Percentiles rank a stretch among this genome's conserved stretches.
Conservation (phyloP, 2,797 vertebrate species). For the Arremon aurantiirostris region DNA sequence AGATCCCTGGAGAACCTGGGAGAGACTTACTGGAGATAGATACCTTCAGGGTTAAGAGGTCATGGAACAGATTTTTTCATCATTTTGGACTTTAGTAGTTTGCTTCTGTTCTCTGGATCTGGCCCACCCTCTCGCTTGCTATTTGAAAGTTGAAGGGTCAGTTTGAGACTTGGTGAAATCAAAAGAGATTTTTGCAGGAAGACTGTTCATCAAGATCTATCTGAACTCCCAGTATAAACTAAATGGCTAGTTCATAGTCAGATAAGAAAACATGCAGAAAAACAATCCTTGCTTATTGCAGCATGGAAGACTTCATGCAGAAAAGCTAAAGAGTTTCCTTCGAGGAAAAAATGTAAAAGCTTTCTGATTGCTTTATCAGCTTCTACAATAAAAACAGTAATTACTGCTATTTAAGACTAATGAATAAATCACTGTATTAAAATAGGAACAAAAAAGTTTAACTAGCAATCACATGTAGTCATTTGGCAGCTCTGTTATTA, state of each 20-base stretch:
- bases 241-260: not conserved
- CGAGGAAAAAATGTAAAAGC: not conserved
- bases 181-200: not conserved
- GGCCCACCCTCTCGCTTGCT: not conserved
- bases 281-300: not conserved
- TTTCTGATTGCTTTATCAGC: slow-evolving; percentile 51
- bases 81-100: not conserved
- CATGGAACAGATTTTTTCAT: not conserved
- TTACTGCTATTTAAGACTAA: slow-evolving; percentile 54
- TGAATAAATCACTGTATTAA: slow-evolving; percentile 55
- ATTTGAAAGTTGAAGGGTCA: not conserved
- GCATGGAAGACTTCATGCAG: not conserved
- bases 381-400: slow-evolving; percentile 58
- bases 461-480: slow-evolving; percentile 13
- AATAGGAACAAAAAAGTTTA: slow-evolving; percentile 45
- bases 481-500: slow-evolving; percentile 8
- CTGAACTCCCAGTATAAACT: not conserved
- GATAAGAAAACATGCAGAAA: not conserved
- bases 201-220: not conserved
- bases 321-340: not conserved
- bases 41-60: not conserved
- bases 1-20: not conserved
- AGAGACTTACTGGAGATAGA: not conserved
- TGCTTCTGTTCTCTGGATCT: not conserved
- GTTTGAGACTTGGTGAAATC: not conserved